Percentiles rank a stretch among this genome's conserved stretches.
These are phyloP conservation scores for Pocillopora damicornis DNA, from an alignment of 64 coral and sea anemone genomes.

Conservation along the genomic window DNA sequence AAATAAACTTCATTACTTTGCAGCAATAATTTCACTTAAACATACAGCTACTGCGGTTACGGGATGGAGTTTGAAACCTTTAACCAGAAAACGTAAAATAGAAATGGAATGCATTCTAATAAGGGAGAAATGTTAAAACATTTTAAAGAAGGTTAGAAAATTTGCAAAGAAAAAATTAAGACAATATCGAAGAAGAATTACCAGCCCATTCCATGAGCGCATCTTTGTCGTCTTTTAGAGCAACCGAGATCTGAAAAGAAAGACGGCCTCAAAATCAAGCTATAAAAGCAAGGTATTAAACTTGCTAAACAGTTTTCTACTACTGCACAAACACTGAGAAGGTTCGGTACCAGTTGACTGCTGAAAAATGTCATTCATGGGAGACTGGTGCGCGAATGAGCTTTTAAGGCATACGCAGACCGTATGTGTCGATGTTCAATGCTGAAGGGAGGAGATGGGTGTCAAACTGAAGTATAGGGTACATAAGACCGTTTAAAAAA, in stretches of 20 bases:
- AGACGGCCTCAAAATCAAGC: too few species aligned
- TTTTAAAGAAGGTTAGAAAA: too few species aligned
- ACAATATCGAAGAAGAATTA: background rate
- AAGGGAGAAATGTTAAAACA: too few species aligned
- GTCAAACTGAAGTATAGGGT: too few species aligned
- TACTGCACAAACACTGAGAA: background rate
- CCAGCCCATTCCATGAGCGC: conserved; percentile 38
- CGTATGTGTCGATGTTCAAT: too few species aligned
- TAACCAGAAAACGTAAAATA: too few species aligned
- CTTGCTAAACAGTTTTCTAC: background rate
- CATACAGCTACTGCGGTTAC: too few species aligned
- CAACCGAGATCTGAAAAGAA: conserved; percentile 21
- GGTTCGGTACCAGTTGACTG: too few species aligned
- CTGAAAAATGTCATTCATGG: background rate
- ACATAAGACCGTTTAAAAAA: too few species aligned
- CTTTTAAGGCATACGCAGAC: background rate
- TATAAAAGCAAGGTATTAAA: background rate
- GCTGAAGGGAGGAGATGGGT: too few species aligned
- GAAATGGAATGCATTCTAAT: too few species aligned
- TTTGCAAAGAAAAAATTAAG: background rate
- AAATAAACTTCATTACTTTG: background rate
- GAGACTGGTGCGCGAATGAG: background rate
- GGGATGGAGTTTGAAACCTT: too few species aligned
- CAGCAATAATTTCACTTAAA: background rate
- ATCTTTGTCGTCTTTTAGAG: conserved; percentile 21